Base-by-base conservation (phyloP, 2,797 vertebrate species). In the Falco peregrinus region DNA sequence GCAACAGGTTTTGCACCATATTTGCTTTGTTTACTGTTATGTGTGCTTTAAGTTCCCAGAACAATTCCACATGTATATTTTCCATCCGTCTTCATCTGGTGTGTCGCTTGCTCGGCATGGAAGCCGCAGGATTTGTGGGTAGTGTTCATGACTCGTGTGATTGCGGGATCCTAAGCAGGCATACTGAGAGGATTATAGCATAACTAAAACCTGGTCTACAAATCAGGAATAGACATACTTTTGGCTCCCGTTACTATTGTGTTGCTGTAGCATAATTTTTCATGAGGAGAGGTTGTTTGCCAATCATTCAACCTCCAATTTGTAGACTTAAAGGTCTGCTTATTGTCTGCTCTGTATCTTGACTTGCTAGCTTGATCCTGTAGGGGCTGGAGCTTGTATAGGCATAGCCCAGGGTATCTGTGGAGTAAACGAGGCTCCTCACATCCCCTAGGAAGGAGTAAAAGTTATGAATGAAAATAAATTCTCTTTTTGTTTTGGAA, bases 51-150 rank as follows among this genome's bases (percentile, higher is more conserved):
- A 94, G 90, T 93, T 96, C 88, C 94, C 96, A 77, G 94, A 97
- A 97, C 95, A 96, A 97, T 97, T 97, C 96, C 96, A 95, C 95
- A 96, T 95, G 94, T 96, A 97, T 96, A 95, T 97, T 97, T 96
- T 97, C 95, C 75, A 95, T 95, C 91, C 60, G 82, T 93, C 95
- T 97, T 97, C 96, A 94, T 97, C 96, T 97, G 96, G 96, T 96
- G 96, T 97, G 95, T 96, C 9, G 39, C 80, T 97, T 93, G 68
- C 96, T 96, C 93, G 10, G 93, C 88, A 93, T 37, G 75, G 91
- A 90, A 96, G 93, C 84, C 0, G 5, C 45, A 90, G 90, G 95
- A 95, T 96, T 95, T 96, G 93, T 96, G 95, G 75, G 93, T 95
- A 95, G 92, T 95, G 86, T 92, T 95, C 96, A 92, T 96, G 96